Percentiles rank a stretch among this genome's conserved stretches.
phyloP scores from a whole-genome alignment of 2,888 invertebrate genomes.

The Argyresthia albistria region DNA sequence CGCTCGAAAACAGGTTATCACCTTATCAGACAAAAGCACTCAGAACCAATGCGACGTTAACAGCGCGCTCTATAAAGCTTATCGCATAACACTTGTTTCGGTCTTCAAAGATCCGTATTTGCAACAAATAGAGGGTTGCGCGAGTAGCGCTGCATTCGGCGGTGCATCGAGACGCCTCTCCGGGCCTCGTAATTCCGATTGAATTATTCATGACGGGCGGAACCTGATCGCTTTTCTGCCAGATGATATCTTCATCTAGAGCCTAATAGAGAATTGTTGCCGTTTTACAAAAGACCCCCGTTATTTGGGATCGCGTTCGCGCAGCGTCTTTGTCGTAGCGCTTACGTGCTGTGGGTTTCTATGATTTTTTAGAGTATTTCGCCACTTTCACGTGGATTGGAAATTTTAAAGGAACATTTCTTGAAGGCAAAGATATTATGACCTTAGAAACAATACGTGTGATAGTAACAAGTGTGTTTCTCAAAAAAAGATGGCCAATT shows the following conservation, averaged over 20 bases:
- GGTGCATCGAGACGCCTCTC: background rate
- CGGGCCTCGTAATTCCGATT: constrained; percentile 19
- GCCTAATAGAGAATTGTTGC: constrained; percentile 12
- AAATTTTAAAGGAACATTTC: too few species aligned
- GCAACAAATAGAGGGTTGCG: background rate
- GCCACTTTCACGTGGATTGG: too few species aligned
- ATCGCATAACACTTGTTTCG: background rate
- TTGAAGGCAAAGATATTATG: too few species aligned
- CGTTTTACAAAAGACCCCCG: constrained; percentile 7
- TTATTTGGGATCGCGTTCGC: background rate
- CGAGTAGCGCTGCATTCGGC: background rate
- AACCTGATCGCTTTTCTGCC: constrained; percentile 10
- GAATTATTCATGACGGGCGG: constrained; percentile 26
- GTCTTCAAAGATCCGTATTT: background rate
- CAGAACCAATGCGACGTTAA: too few species aligned
- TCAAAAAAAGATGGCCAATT: too few species aligned
- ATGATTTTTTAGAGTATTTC: too few species aligned
- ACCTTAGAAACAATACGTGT: too few species aligned
- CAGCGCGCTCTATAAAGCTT: background rate
- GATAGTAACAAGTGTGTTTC: too few species aligned
- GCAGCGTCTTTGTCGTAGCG: background rate
- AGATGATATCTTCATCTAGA: constrained; percentile 11
- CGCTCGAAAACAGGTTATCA: too few species aligned
- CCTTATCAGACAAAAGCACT: too few species aligned
- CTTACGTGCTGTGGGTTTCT: too few species aligned